Evolutionary conservation across 2,113 vertebrate genomes (phyloP), one percentile per base, ranked within the genome.

Genomic region (Morone chrysops): DNA sequence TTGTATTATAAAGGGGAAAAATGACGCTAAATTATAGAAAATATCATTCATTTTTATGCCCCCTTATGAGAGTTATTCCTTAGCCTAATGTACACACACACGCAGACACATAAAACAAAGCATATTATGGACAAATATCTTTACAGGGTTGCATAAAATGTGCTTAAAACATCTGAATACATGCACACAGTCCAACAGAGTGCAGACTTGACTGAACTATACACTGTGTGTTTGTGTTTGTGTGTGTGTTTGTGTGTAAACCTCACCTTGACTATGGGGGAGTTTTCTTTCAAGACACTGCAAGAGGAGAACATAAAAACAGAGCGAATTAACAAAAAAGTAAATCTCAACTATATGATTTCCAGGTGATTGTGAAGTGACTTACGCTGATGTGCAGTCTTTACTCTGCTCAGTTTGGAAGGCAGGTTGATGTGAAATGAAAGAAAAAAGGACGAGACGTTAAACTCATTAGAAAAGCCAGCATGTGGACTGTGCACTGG

Each of bases 361-460:
- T 51, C 3, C 10, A 12, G 8, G 4, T 5, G 67, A 70, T 48
- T 5, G 6, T 17, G n/a, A 63, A 53, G 2, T 16, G 18, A 57
- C 92, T 92, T 75, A 94, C 92, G 63, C 8, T 60, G 43, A 69
- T 51, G 50, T 36, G n/a, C 1, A 18, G 48, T 41, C 70, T 81
- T 92, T 92, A 94, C 66, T 93, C 92, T 93, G 87, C 45, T 82
- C 25, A 60, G 4, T n/a, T 67, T 57, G 25, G n/a, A 31, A 41
- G 56, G 20, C 12, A 68, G 14, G 41, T 83, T 62, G 38, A 61
- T n/a, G 48, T 56, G 72, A 60, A 43, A 63, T 31, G 12, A 10
- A 53, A 47, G 41, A 48, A 85, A 10, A 25, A 18, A 47, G 17
- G 6, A 50, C 13, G 8, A 84, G 5, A 31, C 31, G 17, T 18